Base-by-base conservation (phyloP, 2,113 vertebrate species). In the Aegypius monachus region DNA sequence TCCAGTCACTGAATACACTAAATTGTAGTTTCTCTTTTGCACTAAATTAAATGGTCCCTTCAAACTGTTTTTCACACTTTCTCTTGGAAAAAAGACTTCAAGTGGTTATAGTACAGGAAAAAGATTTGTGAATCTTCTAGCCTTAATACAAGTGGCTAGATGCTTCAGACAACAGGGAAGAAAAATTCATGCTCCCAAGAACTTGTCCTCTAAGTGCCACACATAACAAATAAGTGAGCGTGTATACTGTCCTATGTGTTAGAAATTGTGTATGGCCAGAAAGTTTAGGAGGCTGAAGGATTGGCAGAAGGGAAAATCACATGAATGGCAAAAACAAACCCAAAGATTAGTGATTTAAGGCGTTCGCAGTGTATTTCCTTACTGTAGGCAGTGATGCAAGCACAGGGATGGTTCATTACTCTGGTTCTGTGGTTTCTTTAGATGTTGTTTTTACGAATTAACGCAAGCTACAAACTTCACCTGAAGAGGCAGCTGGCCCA, bases 371-470 rank as follows among this genome's bases (percentile, higher is more conserved):
- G 18, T 6, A 1, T 61, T 88, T 72, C 56, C 34, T 47, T 11
- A 21, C 27, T 31, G 66, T 10, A 23, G 66, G 78, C 36, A 53
- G 42, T 2, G 13, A 8, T 26, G 42, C 15, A 20, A 78, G 36
- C 29, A 1, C 0, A 2, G 61, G 67, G n/a, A 20, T 27, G 42
- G 42, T 15, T 89, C 45, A 48, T 95, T 11, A 97, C 52, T 36
- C 55, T 72, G 68, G 7, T 73, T 43, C 77, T 96, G 4, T 96
- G 84, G 36, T 87, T 71, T 86, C 88, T 96, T 43, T 96, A 99
- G 99, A 98, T 99, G 98, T 84, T 99, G 97, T 99, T 99, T 87
- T 97, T 99, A 92, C 98, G 98, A 97, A 99, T 99, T 74, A 99
- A 99, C 4, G 98, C 98, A 88, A 98, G 99, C 97, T 99, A 99